Conservation (phyloP, 2,113 vertebrate genomes). For the Proteles cristata region DNA sequence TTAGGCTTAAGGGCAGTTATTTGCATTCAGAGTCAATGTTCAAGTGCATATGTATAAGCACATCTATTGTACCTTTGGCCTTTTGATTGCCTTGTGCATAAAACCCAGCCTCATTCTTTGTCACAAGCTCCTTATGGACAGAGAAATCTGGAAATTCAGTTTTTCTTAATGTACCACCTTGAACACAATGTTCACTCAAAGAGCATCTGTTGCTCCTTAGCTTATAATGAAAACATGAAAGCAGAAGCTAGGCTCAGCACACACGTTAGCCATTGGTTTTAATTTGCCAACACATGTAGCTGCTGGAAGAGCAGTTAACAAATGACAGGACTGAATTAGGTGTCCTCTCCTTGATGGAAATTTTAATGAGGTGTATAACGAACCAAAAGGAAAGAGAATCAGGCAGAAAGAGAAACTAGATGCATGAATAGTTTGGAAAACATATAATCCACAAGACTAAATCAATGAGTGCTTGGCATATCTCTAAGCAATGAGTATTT, state of each 20-base stretch:
- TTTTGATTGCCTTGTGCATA: neutral
- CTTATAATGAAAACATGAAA: conserved; percentile 42
- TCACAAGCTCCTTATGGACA: neutral
- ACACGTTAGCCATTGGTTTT: conserved; percentile 39
- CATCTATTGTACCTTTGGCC: neutral
- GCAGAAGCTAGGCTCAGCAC: neutral
- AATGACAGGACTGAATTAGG: neutral
- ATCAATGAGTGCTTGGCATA: neutral
- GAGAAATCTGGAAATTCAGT: neutral
- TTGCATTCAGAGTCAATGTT: neutral
- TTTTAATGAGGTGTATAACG: conserved; percentile 71
- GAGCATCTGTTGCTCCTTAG: neutral
- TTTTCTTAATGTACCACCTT: neutral
- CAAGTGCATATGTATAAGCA: neutral
- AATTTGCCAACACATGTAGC: conserved; percentile 32
- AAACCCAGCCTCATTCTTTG: neutral
- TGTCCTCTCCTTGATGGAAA: conserved; percentile 47
- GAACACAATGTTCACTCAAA: conserved; percentile 18
- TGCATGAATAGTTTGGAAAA: conserved; percentile 30
- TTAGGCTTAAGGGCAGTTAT: neutral
- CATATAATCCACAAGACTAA: neutral
- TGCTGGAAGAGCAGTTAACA: conserved; percentile 35
- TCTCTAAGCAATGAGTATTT: conserved; percentile 43
- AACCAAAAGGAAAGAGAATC: conserved; percentile 52
- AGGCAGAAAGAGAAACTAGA: neutral